These are phyloP conservation scores for Peromyscus aztecus DNA, from an alignment of 2,797 vertebrate genomes.

Conservation along the genomic window DNA sequence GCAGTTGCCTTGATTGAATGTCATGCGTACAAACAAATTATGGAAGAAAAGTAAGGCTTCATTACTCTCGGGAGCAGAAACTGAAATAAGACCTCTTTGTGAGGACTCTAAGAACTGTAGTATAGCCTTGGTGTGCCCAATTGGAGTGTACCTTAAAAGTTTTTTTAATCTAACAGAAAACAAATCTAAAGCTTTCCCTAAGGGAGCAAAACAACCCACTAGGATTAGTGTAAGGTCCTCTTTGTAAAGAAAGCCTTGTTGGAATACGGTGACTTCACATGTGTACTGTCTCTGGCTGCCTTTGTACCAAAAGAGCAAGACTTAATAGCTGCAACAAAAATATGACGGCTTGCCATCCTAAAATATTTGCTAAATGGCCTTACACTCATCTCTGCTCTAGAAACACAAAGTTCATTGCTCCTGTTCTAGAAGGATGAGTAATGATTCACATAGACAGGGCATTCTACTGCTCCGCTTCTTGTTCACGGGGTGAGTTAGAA, in stretches of 20 bases:
- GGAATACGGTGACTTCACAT: background rate
- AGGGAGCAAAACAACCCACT: background rate
- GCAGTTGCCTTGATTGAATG: background rate
- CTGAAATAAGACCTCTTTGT: background rate
- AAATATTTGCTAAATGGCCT: background rate
- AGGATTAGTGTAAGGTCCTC: background rate
- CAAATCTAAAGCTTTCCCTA: background rate
- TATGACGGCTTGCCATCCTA: background rate
- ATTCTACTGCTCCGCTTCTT: background rate
- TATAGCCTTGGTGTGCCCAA: background rate
- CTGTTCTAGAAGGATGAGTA: background rate
- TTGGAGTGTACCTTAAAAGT: background rate
- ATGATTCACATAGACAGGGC: no score
- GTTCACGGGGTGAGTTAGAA: background rate
- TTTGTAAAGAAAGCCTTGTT: constrained; percentile 36
- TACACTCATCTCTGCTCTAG: background rate
- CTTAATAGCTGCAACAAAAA: background rate
- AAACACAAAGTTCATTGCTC: background rate
- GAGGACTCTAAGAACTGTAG: background rate
- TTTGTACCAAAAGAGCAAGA: background rate
- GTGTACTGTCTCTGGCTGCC: background rate
- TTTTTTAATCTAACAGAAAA: constrained; percentile 1
- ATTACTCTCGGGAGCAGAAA: background rate
- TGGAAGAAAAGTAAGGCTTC: background rate
- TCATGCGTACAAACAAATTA: background rate